Base-by-base conservation (phyloP, 2,797 vertebrate genomes). In the Champsocephalus gunnari region DNA sequence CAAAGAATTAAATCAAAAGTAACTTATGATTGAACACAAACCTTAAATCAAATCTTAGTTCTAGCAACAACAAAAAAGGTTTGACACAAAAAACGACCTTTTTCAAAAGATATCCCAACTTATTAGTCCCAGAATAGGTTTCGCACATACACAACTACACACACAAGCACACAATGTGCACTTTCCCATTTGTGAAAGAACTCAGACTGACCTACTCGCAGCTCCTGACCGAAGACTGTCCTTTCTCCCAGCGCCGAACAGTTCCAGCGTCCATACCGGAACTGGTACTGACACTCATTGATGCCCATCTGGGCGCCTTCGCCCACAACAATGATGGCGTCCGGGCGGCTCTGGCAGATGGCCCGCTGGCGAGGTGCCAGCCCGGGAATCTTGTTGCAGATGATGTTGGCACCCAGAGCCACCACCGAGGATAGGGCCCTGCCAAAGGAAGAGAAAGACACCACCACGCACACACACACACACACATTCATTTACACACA, bases 311-410 rank as follows among this genome's bases (percentile, higher is more conserved):
- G 98, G 44, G 98, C 98, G 56, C 98, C 98, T 94, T 99, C 98
- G 71, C 98, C 98, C 1, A 99, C 97, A 92, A 99, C 96, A 78
- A 99, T 99, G 95, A 99, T 99, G 96, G 98, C 98, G 94, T 99
- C 98, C 0, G 98, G 98, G 90, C 98, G 98, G 93, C 96, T 99
- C 96, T 99, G 98, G 94, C 98, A 99, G 96, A 99, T 99, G 38
- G 97, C 98, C 62, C 98, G 95, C 93, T 99, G 98, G 94, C 98
- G 96, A 67, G 98, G 98, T 71, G 98, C 98, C 96, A 99, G 90
- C 81, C 98, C 98, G 5, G 98, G 98, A 79, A 99, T 99, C 95
- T 99, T 99, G 95, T 99, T 99, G 97, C 98, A 99, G 96, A 99
- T 99, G 91, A 99, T 99, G 89, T 99, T 99, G 91, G 98, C 98